These are phyloP conservation scores for Rhynchotus rufescens DNA, from an alignment of 2,797 vertebrate species.

Conservation along the genomic window DNA sequence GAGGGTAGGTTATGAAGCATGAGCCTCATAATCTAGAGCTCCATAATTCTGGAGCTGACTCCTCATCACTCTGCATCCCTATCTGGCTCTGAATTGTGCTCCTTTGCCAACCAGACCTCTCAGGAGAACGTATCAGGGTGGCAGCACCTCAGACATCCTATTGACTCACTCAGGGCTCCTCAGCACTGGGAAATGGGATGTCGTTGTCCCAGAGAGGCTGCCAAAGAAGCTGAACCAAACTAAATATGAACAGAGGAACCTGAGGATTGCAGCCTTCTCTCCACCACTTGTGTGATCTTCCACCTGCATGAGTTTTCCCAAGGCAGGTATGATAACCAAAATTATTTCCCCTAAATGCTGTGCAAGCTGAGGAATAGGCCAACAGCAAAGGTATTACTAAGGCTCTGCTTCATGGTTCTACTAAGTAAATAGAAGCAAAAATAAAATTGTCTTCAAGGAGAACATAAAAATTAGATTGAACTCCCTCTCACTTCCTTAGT, in stretches of 20 bases:
- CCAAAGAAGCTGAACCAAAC: background rate
- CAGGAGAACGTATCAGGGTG: background rate
- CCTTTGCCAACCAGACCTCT: rapidly evolving
- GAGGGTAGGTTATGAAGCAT: background rate
- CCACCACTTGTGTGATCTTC: background rate
- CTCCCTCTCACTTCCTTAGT: background rate
- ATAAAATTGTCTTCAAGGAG: background rate
- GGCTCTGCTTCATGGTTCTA: background rate
- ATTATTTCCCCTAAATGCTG: rapidly evolving
- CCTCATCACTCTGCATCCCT: background rate
- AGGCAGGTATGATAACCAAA: background rate
- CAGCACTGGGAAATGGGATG: background rate
- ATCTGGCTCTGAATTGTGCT: background rate
- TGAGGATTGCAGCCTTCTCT: background rate
- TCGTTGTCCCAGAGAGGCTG: background rate
- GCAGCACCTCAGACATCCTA: background rate
- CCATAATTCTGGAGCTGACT: background rate
- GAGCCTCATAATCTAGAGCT: background rate
- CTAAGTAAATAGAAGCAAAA: background rate
- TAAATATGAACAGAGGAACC: background rate
- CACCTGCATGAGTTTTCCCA: background rate
- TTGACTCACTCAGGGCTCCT: background rate
- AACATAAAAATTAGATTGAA: background rate
- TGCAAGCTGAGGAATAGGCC: background rate
- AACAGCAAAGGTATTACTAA: background rate